These are phyloP conservation scores for Boloria selene DNA, from an alignment of 2,888 invertebrate species.

Conservation along the genomic window DNA sequence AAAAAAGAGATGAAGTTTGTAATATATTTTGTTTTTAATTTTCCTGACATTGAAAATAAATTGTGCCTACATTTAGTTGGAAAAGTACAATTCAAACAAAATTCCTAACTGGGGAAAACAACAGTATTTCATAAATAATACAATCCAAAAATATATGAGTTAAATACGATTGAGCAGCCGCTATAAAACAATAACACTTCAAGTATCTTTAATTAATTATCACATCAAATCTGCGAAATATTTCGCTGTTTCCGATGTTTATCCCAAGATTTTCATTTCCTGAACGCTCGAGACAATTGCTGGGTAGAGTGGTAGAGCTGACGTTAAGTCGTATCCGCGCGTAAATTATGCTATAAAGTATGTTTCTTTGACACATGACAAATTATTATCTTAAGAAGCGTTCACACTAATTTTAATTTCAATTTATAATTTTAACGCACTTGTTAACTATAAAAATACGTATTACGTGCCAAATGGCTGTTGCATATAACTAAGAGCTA, in stretches of 20 bases:
- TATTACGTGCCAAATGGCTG: neutral
- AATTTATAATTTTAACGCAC: neutral
- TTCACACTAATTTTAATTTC: constrained; percentile 11
- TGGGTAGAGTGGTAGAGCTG: constrained; percentile 3
- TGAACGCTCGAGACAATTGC: constrained; percentile 21
- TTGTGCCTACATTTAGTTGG: too few species aligned
- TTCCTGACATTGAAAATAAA: too few species aligned
- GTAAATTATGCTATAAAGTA: constrained; percentile 46
- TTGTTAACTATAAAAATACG: neutral
- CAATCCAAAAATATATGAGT: neutral
- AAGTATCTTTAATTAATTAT: constrained; percentile 8
- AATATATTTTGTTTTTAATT: too few species aligned
- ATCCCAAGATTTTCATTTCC: constrained; percentile 14
- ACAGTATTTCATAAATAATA: too few species aligned
- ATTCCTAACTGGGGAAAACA: too few species aligned
- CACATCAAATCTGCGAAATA: constrained; percentile 3
- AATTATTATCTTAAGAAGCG: constrained; percentile 21
- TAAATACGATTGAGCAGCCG: neutral
- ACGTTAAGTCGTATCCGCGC: constrained; percentile 19
- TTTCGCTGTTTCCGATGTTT: constrained; percentile 21
- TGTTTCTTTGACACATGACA: constrained; percentile 32
- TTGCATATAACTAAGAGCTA: neutral
- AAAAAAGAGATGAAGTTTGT: too few species aligned
- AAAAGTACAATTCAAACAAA: too few species aligned
- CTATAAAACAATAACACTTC: neutral